Evolutionary conservation across 1,140 invertebrate genomes (phyloP), one percentile per base, ranked within the genome.

Genomic region (Asbolus verrucosus): DNA sequence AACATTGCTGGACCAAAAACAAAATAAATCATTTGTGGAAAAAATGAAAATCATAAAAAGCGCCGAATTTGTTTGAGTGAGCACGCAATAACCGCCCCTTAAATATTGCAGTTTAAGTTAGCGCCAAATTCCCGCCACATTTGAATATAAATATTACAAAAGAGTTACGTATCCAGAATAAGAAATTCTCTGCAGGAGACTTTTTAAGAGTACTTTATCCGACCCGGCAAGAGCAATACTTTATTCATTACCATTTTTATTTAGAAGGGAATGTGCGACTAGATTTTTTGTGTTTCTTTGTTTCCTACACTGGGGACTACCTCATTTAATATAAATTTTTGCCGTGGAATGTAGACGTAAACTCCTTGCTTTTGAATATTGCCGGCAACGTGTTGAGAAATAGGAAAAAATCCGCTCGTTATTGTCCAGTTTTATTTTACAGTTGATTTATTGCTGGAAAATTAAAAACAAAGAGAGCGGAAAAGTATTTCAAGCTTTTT

Each of bases 371-470:
- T 27, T 8, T 27, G 3, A 27, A 27, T 27, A 27, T n/a, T n/a
- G 24, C 24, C 8, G 24, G 8, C n/a, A 8, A 27, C 8, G 24
- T 27, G 24, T 27, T 8, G 6, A 16, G 18, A 46, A 19, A 18
- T 14, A 21, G 13, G 33, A 11, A 39, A 63, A 63, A 39, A 39
- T 21, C 31, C 54, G 54, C 6, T 30, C 9, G 4, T 30, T 8
- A 38, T 62, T 13, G 33, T 31, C 33, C 31, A 21, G 16, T 63
- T 63, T 63, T 63, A 13, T 63, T 39, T 63, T 41, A 21, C 61
- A 39, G 33, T 63, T 63, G 61, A 63, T 63, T 63, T 63, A 63
- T 63, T 39, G 33, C 31, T 63, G 21, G 61, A 27, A 41, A 63
- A 63, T 63, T 63, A 41, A 62, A 41, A 63, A 63, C 18, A 63